phyloP scores from a whole-genome alignment of 1,140 invertebrate genomes.

The Lasioglossum albipes region DNA sequence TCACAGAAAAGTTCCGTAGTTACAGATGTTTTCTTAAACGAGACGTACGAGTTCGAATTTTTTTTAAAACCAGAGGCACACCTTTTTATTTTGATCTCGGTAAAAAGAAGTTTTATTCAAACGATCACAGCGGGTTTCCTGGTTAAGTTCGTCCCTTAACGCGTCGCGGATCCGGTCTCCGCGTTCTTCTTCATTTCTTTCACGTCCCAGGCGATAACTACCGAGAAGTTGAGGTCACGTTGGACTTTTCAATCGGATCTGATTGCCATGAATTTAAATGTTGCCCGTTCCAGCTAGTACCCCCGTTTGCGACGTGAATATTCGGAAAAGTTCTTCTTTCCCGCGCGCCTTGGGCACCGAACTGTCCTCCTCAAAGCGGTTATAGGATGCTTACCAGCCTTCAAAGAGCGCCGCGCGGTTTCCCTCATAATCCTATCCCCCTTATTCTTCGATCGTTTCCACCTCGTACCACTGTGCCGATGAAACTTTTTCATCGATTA shows the following conservation, averaged over 20 bases:
- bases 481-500: constrained; percentile 62
- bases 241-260: constrained; percentile 54
- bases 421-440: constrained; percentile 44
- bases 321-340: constrained; percentile 42
- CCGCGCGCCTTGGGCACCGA: background rate
- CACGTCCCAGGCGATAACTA: constrained; percentile 33
- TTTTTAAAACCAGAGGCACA: no score
- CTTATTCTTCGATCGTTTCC: background rate
- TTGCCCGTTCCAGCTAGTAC: constrained; percentile 21
- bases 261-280: constrained; percentile 59
- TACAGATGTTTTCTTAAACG: no score
- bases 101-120: no score
- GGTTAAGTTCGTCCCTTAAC: background rate
- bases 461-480: background rate
- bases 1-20: no score
- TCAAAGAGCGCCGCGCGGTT: constrained; percentile 2
- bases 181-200: constrained; percentile 38
- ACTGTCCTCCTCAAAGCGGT: constrained; percentile 18
- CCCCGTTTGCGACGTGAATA: constrained; percentile 6
- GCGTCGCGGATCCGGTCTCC: background rate
- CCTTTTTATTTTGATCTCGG: no score
- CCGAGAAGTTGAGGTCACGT: constrained; percentile 31
- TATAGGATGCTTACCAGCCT: constrained; percentile 50
- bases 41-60: no score
- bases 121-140: background rate